These are phyloP conservation scores for Todiramphus saurophagus DNA, from an alignment of 2,113 vertebrate species.

Conservation along the genomic window DNA sequence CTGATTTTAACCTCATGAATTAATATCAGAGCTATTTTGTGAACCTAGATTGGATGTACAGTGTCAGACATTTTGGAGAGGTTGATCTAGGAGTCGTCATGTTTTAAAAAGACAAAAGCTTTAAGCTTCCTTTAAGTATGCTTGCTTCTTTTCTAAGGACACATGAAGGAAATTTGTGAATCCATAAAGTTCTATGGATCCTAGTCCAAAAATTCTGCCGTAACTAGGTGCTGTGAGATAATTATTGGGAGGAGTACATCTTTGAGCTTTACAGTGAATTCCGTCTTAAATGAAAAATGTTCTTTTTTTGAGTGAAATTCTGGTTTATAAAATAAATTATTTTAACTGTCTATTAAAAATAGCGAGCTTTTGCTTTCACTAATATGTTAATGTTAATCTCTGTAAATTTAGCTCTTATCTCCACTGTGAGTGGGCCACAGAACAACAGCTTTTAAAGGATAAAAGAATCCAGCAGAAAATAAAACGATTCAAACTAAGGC, in stretches of 20 bases:
- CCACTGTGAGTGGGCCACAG: conserved; percentile 98
- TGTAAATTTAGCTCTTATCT: conserved; percentile 89
- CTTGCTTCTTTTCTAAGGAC: not conserved
- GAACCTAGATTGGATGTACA: not conserved
- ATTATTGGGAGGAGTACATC: not conserved
- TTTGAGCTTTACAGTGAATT: not conserved
- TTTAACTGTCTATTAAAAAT: not conserved
- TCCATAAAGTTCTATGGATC: not conserved
- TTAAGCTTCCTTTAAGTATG: not conserved
- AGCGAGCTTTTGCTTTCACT: conserved; percentile 6
- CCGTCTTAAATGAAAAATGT: not conserved
- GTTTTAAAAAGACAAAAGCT: not conserved
- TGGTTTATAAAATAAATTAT: not conserved
- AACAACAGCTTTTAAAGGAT: conserved; percentile 95
- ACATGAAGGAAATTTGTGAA: not conserved
- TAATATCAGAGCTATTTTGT: not conserved
- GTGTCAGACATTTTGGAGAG: not conserved
- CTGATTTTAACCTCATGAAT: not conserved
- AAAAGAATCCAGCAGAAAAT: conserved; percentile 99
- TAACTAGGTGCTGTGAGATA: not conserved
- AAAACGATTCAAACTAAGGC: conserved; percentile 97
- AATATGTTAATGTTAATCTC: conserved; percentile 34
- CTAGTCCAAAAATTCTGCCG: not conserved
- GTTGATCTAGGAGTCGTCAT: not conserved
- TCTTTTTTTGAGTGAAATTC: not conserved